Evolutionary conservation across 2,113 vertebrate genomes (phyloP).

Genomic region (Bothrops jararaca): DNA sequence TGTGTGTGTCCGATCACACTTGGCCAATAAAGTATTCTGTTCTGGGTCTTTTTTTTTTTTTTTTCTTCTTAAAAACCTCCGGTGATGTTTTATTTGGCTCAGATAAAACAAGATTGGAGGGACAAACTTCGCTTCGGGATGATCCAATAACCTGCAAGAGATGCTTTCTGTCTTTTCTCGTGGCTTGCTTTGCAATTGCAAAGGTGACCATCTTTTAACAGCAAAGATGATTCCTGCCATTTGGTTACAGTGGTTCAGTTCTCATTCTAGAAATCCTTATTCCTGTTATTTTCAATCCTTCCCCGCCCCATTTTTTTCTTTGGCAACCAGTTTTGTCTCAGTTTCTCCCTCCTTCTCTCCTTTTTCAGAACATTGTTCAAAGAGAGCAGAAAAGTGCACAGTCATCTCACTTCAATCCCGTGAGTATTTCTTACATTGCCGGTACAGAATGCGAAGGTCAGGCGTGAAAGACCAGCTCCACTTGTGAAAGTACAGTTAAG

Average conservation of each 20-base stretch:
- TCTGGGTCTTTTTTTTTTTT: neutral
- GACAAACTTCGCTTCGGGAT: too few relatives aligned
- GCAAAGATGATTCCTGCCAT: neutral
- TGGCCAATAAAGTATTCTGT: neutral
- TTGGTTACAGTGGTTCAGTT: neutral
- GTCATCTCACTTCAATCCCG: conserved; percentile 73
- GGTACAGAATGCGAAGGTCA: neutral
- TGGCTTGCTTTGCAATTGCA: neutral
- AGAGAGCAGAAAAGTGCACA: conserved; percentile 80
- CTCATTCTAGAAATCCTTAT: neutral
- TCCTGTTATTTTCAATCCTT: neutral
- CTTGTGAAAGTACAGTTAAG: neutral
- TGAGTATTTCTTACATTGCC: conserved; percentile 69
- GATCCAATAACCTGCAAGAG: neutral
- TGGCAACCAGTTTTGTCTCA: conserved; percentile 50
- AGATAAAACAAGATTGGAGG: neutral
- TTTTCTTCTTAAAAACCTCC: neutral
- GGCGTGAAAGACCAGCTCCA: neutral
- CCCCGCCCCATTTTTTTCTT: neutral
- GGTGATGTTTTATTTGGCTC: neutral
- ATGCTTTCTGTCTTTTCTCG: neutral
- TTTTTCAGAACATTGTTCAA: conserved; percentile 80
- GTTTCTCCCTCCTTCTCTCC: conserved; percentile 51
- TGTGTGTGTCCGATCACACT: neutral
- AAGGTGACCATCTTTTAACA: too few relatives aligned